Evolutionary conservation across 2,888 invertebrate genomes (phyloP).

Genomic region (Brassicogethes aeneus): DNA sequence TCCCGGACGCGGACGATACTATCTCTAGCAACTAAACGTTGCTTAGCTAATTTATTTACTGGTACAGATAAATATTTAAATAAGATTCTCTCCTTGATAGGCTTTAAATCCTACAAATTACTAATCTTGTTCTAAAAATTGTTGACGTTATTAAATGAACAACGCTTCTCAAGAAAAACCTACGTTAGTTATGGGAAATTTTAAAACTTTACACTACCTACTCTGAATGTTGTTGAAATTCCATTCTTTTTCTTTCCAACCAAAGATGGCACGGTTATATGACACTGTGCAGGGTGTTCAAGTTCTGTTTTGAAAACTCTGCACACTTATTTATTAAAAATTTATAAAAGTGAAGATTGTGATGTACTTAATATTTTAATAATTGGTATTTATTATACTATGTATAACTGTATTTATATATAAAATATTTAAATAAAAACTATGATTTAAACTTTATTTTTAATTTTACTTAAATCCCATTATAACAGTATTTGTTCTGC

Average conservation of each 20-base stretch:
- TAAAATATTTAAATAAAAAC: constrained; percentile 7
- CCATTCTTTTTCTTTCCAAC: constrained; percentile 6
- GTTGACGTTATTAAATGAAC: background rate
- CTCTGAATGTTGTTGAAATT: constrained; percentile 16
- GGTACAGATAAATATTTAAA: constrained; percentile 22
- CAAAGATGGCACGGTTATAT: constrained; percentile 13
- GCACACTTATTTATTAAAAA: constrained; percentile 7
- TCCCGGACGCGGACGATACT: constrained; percentile 8
- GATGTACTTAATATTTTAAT: constrained; percentile 42
- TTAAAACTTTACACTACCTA: constrained; percentile 8
- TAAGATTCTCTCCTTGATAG: constrained; percentile 11
- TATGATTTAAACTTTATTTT: constrained; percentile 8
- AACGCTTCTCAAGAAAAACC: constrained; percentile 5
- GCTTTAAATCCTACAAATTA: constrained; percentile 14
- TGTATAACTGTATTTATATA: constrained; percentile 31
- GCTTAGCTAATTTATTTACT: constrained; percentile 26
- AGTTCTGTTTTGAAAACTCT: background rate
- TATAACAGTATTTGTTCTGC: constrained; percentile 7
- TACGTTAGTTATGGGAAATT: background rate
- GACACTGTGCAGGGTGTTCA: background rate
- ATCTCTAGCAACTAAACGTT: constrained; percentile 14
- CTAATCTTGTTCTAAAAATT: background rate
- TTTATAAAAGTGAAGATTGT: constrained; percentile 26
- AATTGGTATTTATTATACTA: constrained; percentile 34
- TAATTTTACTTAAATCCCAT: constrained; percentile 7